Evolutionary conservation across 2,113 vertebrate species (phyloP).

Genomic region (Acrocephalus kingi): DNA sequence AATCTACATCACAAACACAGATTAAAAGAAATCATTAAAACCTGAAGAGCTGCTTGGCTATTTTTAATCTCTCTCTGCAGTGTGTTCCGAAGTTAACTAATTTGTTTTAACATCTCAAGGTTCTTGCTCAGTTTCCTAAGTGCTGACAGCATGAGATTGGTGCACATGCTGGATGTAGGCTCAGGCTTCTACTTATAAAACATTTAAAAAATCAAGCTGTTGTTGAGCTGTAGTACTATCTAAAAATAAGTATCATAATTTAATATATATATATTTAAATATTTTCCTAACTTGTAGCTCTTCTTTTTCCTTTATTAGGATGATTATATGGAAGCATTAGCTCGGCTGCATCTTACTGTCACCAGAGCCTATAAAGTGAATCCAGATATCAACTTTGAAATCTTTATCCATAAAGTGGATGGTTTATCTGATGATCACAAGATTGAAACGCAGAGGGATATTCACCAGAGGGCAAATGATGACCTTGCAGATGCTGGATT

Average conservation of each 20-base stretch:
- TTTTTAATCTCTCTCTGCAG: background rate
- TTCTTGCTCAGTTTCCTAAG: background rate
- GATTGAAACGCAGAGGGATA: slow-evolving; percentile 93
- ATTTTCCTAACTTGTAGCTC: background rate
- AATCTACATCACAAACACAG: background rate
- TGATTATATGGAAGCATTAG: slow-evolving; percentile 92
- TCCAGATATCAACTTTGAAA: slow-evolving; percentile 93
- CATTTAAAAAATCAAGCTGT: background rate
- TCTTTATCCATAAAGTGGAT: slow-evolving; percentile 96
- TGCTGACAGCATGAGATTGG: background rate
- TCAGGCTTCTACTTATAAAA: background rate
- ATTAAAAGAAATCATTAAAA: background rate
- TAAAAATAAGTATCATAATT: background rate
- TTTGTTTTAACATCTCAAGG: background rate
- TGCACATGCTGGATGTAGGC: background rate
- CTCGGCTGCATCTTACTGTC: slow-evolving; percentile 89
- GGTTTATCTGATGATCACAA: slow-evolving; percentile 94
- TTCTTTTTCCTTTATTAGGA: slow-evolving; percentile 75
- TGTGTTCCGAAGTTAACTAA: background rate
- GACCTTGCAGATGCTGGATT: slow-evolving; percentile 88
- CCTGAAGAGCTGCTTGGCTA: background rate
- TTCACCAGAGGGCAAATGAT: slow-evolving; percentile 91
- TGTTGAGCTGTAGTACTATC: background rate
- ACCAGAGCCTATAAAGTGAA: slow-evolving; percentile 93
- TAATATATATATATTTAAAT: background rate